Conservation (phyloP, 2,888 invertebrate species). For the Lissonota sp. region DNA sequence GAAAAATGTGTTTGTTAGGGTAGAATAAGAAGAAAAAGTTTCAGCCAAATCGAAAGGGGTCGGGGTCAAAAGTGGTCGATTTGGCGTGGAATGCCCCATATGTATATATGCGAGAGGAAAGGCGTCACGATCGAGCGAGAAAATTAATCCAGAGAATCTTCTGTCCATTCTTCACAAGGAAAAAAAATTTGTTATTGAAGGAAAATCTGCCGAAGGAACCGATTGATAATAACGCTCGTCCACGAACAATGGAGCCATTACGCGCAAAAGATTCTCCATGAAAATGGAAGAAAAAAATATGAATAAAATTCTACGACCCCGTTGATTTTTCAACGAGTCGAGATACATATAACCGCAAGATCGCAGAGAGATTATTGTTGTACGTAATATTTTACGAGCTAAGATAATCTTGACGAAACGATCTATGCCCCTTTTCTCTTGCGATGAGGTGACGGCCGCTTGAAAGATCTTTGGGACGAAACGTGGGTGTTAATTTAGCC, state of each 20-base stretch:
- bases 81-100: no score
- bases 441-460: slow-evolving; percentile 16
- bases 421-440: slow-evolving; percentile 8
- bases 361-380: slow-evolving; percentile 24
- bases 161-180: no score
- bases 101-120: no score
- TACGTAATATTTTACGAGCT: slow-evolving; percentile 26
- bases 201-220: neutral
- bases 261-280: neutral
- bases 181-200: neutral
- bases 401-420: slow-evolving; percentile 23
- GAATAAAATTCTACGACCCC: neutral
- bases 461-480: slow-evolving; percentile 22
- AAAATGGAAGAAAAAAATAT: neutral
- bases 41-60: no score
- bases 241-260: slow-evolving; percentile 32
- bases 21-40: no score
- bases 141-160: no score
- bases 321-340: neutral
- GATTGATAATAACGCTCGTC: slow-evolving; percentile 28
- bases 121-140: no score
- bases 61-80: no score
- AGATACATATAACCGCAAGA: slow-evolving; percentile 11
- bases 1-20: no score
- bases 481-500: slow-evolving; percentile 48